A percentile compares a stretch with the other conserved stretches of the same genome.
These are phyloP conservation scores for Telenomus remus DNA, from an alignment of 1,140 invertebrate genomes.

Conservation along the genomic window DNA sequence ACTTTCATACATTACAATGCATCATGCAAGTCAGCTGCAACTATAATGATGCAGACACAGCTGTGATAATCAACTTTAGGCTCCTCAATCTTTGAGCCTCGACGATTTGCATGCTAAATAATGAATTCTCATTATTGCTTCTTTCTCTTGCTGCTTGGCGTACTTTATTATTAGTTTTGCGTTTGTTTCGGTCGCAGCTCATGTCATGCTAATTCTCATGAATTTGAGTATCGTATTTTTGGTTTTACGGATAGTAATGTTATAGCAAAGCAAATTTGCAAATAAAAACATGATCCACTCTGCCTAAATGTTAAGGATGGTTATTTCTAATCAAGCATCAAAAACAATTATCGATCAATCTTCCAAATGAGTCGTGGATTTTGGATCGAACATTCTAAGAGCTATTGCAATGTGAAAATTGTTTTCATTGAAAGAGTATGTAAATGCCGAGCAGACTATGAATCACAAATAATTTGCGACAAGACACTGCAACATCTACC, in stretches of 20 bases:
- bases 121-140: constrained; percentile 49
- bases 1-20: constrained; percentile 51
- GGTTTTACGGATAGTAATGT: constrained; percentile 42
- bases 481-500: too few relatives aligned
- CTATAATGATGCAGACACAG: constrained; percentile 40
- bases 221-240: constrained; percentile 34
- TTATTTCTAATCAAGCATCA: constrained; percentile 49
- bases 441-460: too few relatives aligned
- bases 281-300: constrained; percentile 45
- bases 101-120: constrained; percentile 53
- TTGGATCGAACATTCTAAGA: background rate
- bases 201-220: constrained; percentile 54
- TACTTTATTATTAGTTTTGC: constrained; percentile 28
- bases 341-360: constrained; percentile 10
- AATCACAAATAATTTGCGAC: too few relatives aligned
- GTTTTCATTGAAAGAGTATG: too few relatives aligned
- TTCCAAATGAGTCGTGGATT: constrained; percentile 1
- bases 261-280: constrained; percentile 54
- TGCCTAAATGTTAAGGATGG: constrained; percentile 45
- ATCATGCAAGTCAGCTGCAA: constrained; percentile 44
- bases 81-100: constrained; percentile 43
- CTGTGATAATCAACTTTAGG: constrained; percentile 40
- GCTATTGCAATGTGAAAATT: too few relatives aligned
- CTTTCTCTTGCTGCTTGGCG: constrained; percentile 32
- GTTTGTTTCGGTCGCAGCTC: constrained; percentile 19